Conservation (phyloP, 2,888 invertebrate species). For the Trachelus troglodyta region DNA sequence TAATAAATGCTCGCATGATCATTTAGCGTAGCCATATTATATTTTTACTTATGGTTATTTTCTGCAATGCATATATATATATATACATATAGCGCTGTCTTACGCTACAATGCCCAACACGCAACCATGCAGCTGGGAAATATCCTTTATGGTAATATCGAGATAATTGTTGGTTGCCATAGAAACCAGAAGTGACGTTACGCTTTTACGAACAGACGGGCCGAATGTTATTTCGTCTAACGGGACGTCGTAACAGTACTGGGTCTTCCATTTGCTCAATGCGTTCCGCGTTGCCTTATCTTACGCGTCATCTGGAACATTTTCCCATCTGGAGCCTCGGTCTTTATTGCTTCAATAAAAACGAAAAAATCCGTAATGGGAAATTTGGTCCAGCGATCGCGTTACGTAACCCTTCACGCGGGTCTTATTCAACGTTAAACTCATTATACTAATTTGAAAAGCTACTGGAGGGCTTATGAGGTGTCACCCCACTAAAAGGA, state of each 20-base stretch:
- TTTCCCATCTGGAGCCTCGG: background rate
- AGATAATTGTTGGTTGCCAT: background rate
- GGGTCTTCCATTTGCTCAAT: background rate
- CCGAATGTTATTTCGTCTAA: slow-evolving; percentile 2
- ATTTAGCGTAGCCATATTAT: background rate
- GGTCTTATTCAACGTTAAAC: background rate
- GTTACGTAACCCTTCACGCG: background rate
- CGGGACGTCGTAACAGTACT: background rate
- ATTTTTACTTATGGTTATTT: background rate
- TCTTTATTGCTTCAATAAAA: background rate
- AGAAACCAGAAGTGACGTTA: background rate
- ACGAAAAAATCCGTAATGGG: background rate
- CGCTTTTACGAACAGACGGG: background rate
- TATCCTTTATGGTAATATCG: background rate
- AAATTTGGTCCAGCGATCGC: background rate
- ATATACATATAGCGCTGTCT: background rate
- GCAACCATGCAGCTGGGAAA: background rate
- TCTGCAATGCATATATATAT: background rate
- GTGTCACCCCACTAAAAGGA: background rate
- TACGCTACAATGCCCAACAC: background rate
- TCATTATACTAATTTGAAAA: background rate
- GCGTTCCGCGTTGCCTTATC: background rate
- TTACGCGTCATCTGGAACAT: background rate
- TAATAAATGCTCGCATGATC: background rate
- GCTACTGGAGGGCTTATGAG: background rate